Evolutionary conservation across 2,888 invertebrate genomes (phyloP), one percentile per base, ranked within the genome.

Genomic region (Catocala fraxini): DNA sequence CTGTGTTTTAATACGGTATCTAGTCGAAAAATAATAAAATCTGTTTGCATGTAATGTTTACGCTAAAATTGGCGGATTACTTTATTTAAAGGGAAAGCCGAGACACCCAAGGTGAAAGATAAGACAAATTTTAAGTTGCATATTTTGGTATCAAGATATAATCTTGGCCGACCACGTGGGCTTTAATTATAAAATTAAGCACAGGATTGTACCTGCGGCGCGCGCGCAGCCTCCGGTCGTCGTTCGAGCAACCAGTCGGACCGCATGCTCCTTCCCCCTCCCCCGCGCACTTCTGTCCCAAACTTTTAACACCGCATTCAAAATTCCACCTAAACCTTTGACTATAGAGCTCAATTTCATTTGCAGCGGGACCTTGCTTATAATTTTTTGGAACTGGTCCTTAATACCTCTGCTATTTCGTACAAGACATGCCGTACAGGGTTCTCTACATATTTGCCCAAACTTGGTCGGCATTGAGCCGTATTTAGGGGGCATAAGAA

Each of bases 161-260:
- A 75, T 75, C 80, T 75, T 66, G 55, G 65, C 67, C 47, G 61
- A 70, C 82, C 87, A 87, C 89, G 87, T 89, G 89, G 82, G 66
- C 79, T 81, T 83, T 80, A 86, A 88, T 85, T 79, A 81, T 79
- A 80, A 81, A 82, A 79, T 88, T 86, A 81, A 82, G 83, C 71
- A 68, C 86, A 70, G 79, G 86, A 88, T 73, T 89, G 89, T 89
- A 89, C 89, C 73, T 56, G 65, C 62, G 77, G 89, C 90, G 91
- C 89, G 90, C 89, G 90, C 91, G 90, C 92, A 87, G 92, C 89
- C 92, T 89, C 89, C 93, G 93, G 93, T 93, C 93, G 93, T 89
- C 93, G 93, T 83, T 93, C 93, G 93, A 76, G 84, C 92, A 92
- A 93, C 93, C 93, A 92, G 93, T 93, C 89, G 77, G 88, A 91